phyloP scores from a whole-genome alignment of 2,888 invertebrate genomes.

The Ceraclea dissimilis region DNA sequence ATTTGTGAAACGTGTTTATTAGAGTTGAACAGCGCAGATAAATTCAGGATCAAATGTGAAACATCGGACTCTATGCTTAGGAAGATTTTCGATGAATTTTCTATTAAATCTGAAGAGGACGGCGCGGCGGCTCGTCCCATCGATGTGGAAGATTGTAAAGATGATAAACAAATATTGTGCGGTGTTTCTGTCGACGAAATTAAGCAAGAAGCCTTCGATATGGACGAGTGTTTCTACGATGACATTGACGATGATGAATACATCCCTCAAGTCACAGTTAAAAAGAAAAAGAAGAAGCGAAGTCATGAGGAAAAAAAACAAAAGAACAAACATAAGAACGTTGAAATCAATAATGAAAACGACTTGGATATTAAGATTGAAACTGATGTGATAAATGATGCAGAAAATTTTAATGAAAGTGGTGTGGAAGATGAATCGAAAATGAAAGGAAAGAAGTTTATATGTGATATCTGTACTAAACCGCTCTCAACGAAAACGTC shows the following conservation, averaged over 20 bases:
- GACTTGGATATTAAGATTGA: background rate
- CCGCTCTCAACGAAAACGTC: background rate
- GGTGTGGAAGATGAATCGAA: background rate
- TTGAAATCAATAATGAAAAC: background rate
- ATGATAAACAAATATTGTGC: background rate
- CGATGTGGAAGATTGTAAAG: background rate
- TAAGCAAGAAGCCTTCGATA: background rate
- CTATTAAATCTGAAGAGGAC: conserved; percentile 1
- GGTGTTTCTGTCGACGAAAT: background rate
- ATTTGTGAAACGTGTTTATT: background rate
- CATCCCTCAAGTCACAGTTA: background rate
- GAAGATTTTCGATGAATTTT: background rate
- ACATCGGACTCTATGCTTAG: background rate
- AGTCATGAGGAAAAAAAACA: background rate
- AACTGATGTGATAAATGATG: background rate
- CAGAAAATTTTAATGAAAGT: background rate
- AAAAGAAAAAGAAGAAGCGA: background rate
- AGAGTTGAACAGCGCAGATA: background rate
- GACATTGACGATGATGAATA: background rate
- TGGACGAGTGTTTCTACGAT: background rate
- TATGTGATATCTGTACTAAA: conserved; percentile 2
- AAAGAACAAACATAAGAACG: background rate
- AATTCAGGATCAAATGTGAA: conserved; percentile 5
- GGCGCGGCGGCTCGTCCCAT: background rate
- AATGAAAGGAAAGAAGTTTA: background rate